Evolutionary conservation across 2,797 vertebrate genomes (phyloP), one percentile per base, ranked within the genome.

Genomic region (Coregonus ussuriensis): DNA sequence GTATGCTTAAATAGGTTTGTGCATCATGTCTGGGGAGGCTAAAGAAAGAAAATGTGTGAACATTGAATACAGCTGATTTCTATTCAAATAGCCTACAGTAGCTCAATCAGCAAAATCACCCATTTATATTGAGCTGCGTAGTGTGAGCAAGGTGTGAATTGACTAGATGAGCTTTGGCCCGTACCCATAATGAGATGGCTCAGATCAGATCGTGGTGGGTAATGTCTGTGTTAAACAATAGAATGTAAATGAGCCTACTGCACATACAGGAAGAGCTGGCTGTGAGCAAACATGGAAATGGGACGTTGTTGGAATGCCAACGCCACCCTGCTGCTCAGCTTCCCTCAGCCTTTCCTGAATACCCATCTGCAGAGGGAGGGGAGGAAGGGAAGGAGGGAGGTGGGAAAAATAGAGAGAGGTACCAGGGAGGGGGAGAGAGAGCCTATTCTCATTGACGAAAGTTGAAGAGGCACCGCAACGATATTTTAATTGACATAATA

Each of bases 251-350:
- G 52, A 47, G 41, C 41, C 41, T 47, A 47, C 41, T 47, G 41
- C 9, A 11, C 41, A 47, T 70, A 51, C 70, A 77, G 81, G 81
- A 87, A 84, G 76, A 59, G 68, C 62, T 74, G 76, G 67, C 74
- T 75, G 74, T 70, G 75, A 75, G 53, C 1, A 31, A 21, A 47
- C 54, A 59, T 59, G 54, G 18, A 59, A 59, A 59, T 59, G 54
- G 18, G 54, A 18, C 15, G 6, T 59, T 59, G 18, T 59, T 18
- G 54, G 54, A 59, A 59, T 6, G 54, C 16, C 54, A 59, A n/a
- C 18, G 54, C 54, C 54, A 59, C 54, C 16, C n/a, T 59, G 54
- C 15, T n/a, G 54, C n/a, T 59, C 54, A 1, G 16, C 54, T 18
- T 59, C 16, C 54, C 54, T 59, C 18, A 47, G 2, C 41, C 41